These are phyloP conservation scores for Chrysolina haemoptera DNA, from an alignment of 2,888 invertebrate species.

Conservation along the genomic window DNA sequence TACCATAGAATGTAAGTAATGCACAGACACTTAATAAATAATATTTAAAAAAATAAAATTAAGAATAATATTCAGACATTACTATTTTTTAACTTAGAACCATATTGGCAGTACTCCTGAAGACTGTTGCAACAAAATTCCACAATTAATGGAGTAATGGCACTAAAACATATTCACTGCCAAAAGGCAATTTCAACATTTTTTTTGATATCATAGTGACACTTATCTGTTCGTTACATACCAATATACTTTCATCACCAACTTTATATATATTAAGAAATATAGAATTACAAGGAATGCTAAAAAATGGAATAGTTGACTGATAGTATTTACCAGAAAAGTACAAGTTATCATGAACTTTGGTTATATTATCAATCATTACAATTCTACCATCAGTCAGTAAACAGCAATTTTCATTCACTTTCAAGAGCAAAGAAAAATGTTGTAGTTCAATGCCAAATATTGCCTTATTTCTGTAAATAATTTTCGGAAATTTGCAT, in stretches of 20 bases:
- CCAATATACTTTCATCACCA: constrained; percentile 17
- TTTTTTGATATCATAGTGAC: constrained; percentile 10
- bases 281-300: constrained; percentile 23
- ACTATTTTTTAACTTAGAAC: background rate
- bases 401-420: constrained; percentile 22
- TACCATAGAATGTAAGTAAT: constrained; percentile 6
- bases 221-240: constrained; percentile 19
- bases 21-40: background rate
- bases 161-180: constrained; percentile 17
- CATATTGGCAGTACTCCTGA: background rate
- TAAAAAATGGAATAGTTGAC: constrained; percentile 20
- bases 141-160: constrained; percentile 18
- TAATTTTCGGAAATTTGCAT: constrained; percentile 15
- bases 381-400: constrained; percentile 29
- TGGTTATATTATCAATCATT: constrained; percentile 24
- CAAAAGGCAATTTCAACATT: constrained; percentile 24
- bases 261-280: constrained; percentile 24
- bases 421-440: constrained; percentile 19
- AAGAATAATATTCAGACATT: background rate
- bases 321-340: constrained; percentile 24
- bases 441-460: constrained; percentile 23
- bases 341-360: constrained; percentile 21
- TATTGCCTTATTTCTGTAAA: constrained; percentile 24
- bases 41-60: background rate
- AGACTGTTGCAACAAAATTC: background rate